Conservation (phyloP, 92 coral and sea anemone species). For the Montipora capitata region DNA sequence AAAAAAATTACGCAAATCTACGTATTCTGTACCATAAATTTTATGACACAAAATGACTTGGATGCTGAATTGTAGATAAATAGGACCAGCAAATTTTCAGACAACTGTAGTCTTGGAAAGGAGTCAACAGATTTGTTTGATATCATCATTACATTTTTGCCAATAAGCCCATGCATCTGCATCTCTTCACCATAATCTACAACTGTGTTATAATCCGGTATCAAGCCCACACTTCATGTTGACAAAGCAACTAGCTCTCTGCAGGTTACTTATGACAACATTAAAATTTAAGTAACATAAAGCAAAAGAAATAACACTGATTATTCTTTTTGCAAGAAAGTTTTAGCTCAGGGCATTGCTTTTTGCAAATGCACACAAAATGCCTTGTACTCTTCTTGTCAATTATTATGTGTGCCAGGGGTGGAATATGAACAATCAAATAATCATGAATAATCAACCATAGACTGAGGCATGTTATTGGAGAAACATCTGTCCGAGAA, state of each 20-base stretch:
- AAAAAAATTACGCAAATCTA: not conserved
- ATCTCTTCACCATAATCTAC: slow-evolving; percentile 8
- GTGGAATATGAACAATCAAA: slow-evolving; percentile 29
- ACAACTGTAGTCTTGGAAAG: not conserved
- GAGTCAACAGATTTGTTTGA: slow-evolving; percentile 16
- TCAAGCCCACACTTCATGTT: slow-evolving; percentile 18
- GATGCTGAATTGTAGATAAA: not conserved
- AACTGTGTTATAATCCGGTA: slow-evolving; percentile 35
- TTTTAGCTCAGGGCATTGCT: slow-evolving; percentile 9
- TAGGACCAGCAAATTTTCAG: not conserved
- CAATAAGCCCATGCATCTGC: slow-evolving; percentile 25
- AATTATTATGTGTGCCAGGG: not conserved
- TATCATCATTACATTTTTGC: not conserved
- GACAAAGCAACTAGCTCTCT: slow-evolving; percentile 23
- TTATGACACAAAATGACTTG: not conserved
- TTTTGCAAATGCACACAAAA: not conserved
- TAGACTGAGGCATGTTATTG: not conserved
- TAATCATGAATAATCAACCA: slow-evolving; percentile 24
- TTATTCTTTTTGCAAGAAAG: not conserved
- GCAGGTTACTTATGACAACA: slow-evolving; percentile 41
- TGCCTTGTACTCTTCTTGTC: not conserved
- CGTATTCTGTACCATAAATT: not conserved
- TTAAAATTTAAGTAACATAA: slow-evolving; percentile 50
- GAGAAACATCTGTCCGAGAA: slow-evolving; percentile 36
- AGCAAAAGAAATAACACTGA: slow-evolving; percentile 32